Percentiles rank a stretch among this genome's conserved stretches.
Conservation (phyloP, 2,797 vertebrate species). For the Mus caroli region DNA sequence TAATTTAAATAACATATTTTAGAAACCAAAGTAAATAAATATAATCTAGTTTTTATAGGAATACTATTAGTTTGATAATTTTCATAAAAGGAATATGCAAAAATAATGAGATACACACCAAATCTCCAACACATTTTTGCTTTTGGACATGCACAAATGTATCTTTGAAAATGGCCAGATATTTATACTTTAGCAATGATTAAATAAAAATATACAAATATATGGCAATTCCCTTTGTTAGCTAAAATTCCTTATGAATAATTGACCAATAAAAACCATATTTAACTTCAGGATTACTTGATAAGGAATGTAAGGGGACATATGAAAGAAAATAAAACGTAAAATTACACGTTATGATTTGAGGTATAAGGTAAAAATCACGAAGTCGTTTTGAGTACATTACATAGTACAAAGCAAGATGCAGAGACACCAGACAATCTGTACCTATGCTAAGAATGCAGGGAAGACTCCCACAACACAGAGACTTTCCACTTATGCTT, state of each 20-base stretch:
- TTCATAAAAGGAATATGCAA: neutral
- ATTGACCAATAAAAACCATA: neutral
- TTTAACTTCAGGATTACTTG: neutral
- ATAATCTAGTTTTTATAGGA: neutral
- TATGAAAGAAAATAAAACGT: neutral
- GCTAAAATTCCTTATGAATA: neutral
- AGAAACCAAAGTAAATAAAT: neutral
- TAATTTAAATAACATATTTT: neutral
- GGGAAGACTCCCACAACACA: neutral
- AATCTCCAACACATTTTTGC: neutral
- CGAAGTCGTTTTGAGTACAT: too few relatives aligned
- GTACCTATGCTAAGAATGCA: too few relatives aligned
- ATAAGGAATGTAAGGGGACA: accelerated
- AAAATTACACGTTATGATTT: neutral
- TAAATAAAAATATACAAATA: neutral
- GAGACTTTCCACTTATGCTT: neutral
- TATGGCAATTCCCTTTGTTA: neutral
- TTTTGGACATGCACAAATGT: neutral
- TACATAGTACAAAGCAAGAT: neutral
- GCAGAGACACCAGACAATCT: neutral
- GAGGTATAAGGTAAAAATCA: neutral
- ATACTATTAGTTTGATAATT: neutral
- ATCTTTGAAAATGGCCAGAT: neutral
- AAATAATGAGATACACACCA: neutral
- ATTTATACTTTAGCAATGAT: neutral